phyloP scores from a whole-genome alignment of 2,797 vertebrate genomes.

The Numenius phaeopus region DNA sequence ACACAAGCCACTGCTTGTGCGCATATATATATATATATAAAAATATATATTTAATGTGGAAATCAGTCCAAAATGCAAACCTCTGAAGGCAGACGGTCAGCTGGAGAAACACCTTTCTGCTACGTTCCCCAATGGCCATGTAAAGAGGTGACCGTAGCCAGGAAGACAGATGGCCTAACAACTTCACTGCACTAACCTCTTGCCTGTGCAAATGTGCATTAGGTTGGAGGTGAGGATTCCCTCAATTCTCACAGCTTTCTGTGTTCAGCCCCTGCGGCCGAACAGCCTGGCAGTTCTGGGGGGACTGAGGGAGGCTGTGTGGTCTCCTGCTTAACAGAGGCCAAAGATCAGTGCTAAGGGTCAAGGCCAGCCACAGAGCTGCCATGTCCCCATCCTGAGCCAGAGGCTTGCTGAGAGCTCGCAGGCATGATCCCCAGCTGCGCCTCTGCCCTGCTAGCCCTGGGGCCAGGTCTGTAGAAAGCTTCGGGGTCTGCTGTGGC shows the following conservation, averaged over 20 bases:
- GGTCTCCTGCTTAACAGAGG: background rate
- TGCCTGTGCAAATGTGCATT: background rate
- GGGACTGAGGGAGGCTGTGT: background rate
- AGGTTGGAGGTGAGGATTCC: background rate
- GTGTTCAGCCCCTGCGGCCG: background rate
- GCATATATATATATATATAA: background rate
- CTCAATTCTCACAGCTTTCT: background rate
- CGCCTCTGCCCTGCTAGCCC: background rate
- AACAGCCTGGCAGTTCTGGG: background rate
- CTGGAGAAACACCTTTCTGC: background rate
- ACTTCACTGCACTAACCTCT: background rate
- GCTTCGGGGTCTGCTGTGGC: background rate
- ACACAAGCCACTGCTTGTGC: background rate
- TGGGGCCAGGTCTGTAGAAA: rapidly evolving
- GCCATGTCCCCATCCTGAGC: rapidly evolving
- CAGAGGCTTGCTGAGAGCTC: background rate
- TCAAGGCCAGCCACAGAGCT: background rate
- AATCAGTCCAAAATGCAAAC: constrained; percentile 6
- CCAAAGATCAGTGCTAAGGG: background rate
- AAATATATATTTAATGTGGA: background rate
- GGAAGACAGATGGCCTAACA: background rate
- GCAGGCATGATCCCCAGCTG: background rate
- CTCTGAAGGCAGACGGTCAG: background rate
- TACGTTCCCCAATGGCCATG: rapidly evolving
- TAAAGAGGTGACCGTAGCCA: background rate